Evolutionary conservation across 2,113 vertebrate genomes (phyloP), one percentile per base, ranked within the genome.

Genomic region (Myxocyprinus asiaticus): DNA sequence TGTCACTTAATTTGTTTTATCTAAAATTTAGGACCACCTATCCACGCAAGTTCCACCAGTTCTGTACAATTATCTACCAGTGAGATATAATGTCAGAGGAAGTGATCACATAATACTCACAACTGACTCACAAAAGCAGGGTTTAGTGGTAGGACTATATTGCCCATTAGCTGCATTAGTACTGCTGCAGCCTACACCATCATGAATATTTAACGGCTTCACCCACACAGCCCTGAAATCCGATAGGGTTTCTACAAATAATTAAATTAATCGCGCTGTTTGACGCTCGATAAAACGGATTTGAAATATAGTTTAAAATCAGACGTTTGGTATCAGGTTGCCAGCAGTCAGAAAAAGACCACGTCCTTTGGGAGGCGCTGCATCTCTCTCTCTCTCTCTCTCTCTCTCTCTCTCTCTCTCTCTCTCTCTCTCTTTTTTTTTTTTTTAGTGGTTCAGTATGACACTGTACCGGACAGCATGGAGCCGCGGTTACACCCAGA

Each of bases 131-230:
- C 10, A 63, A 11, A n/a, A 22, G 44, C 70, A 7, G 22, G 44
- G 59, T 14, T 51, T 44, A 15, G 61, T 44, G 48, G 12, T 42
- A 6, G 22, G 22, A 33, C 22, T 33, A 33, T 33, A 33, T 42
- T 64, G 12, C 7, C 61, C 47, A 76, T 76, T 48, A 65, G 14
- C 7, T 65, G 45, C 48, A 76, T 61, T 67, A 72, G 64, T 64
- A 71, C 61, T 73, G 63, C 61, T 73, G 63, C 64, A 47, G 77
- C 81, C 17, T 7, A 83, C 80, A 73, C 48, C 44, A 4, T 7
- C 74, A 80, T 89, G 65, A 47, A 88, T 88, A 61, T 84, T 89
- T 88, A 86, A 90, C 84, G 67, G 1, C 14, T 17, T 78, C 59
- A 42, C 44, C 50, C 6, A 15, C 6, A 15, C 56, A 77, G 33